Evolutionary conservation across 2,113 vertebrate genomes (phyloP).

Genomic region (Cyphomyrus discorhynchus): DNA sequence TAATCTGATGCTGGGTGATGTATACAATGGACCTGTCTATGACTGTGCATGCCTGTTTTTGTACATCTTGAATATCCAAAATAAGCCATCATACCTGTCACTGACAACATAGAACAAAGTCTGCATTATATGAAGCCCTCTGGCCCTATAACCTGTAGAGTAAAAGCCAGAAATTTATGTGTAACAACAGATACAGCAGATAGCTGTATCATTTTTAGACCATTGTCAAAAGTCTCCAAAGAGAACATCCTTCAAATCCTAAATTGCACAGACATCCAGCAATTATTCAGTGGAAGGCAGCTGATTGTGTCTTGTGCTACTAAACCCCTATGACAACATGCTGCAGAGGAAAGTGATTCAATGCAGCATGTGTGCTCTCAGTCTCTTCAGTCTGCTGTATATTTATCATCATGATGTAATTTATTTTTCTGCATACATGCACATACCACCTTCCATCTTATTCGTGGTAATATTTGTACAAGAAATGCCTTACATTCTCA

Average conservation of each 20-base stretch:
- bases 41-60: background rate
- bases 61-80: background rate
- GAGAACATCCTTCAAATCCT: background rate
- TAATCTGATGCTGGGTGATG: background rate
- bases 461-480: background rate
- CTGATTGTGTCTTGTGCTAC: background rate
- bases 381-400: background rate
- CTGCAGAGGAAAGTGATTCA: background rate
- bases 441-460: background rate
- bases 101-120: background rate
- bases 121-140: background rate
- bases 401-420: background rate
- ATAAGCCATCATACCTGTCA: background rate
- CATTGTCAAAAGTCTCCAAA: background rate
- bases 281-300: background rate
- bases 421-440: background rate
- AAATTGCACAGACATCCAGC: background rate
- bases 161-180: background rate
- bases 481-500: background rate
- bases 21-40: background rate
- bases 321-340: background rate
- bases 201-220: background rate
- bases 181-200: background rate
- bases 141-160: background rate
- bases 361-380: background rate